Conservation (phyloP, 2,888 invertebrate species). For the Quadriops clusia region DNA sequence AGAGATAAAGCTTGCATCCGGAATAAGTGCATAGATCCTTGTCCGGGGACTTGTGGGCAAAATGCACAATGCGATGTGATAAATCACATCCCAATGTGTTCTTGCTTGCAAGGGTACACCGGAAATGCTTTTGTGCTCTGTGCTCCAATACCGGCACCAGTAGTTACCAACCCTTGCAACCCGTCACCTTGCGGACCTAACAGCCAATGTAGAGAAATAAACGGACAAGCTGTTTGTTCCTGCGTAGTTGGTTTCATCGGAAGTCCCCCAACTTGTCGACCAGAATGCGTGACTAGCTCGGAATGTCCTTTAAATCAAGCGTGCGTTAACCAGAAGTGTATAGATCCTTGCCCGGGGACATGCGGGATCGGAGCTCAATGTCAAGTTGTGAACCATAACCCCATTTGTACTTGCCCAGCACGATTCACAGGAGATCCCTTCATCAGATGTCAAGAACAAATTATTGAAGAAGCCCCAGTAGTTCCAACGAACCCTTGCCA, state of each 20-base stretch:
- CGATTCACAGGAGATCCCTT: constrained; percentile 45
- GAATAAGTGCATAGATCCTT: constrained; percentile 60
- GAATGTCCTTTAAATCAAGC: constrained; percentile 44
- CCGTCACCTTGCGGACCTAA: constrained; percentile 63
- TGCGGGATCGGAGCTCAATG: constrained; percentile 45
- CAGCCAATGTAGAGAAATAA: constrained; percentile 51
- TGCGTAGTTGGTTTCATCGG: constrained; percentile 41
- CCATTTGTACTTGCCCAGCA: constrained; percentile 44
- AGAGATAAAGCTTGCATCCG: constrained; percentile 57
- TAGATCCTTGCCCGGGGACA: constrained; percentile 43
- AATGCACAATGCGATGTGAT: constrained; percentile 61
- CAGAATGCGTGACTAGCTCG: constrained; percentile 42
- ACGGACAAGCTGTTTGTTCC: constrained; percentile 44
- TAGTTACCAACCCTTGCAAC: constrained; percentile 48
- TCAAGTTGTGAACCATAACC: constrained; percentile 45
- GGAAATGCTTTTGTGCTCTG: constrained; percentile 65
- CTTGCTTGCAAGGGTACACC: constrained; percentile 54
- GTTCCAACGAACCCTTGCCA: constrained; percentile 46
- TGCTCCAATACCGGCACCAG: constrained; percentile 40
- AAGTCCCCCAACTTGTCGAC: constrained; percentile 40
- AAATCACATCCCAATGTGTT: constrained; percentile 67
- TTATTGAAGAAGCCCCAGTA: constrained; percentile 13
- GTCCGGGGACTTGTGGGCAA: constrained; percentile 62
- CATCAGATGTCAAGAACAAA: constrained; percentile 43
- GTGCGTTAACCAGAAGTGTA: constrained; percentile 43